Percentiles rank a stretch among this genome's conserved stretches.
phyloP scores from a whole-genome alignment of 2,797 vertebrate genomes.

The Lithobates pipiens region DNA sequence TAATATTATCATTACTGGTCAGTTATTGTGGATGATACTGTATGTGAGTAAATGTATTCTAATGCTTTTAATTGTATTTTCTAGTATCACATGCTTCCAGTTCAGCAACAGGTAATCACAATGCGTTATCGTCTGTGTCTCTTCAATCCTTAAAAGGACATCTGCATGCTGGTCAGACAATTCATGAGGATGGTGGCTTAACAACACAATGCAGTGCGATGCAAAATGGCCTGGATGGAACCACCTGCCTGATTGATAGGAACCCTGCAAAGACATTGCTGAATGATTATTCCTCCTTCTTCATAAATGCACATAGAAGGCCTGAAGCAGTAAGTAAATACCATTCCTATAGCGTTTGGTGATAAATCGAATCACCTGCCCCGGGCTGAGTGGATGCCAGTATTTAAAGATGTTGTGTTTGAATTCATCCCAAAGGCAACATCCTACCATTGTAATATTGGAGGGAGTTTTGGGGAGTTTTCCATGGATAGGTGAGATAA shows the following conservation, averaged over 20 bases:
- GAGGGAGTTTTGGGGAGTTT: no score
- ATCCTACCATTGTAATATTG: no score
- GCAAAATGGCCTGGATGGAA: slow-evolving; percentile 54
- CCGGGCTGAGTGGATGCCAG: no score
- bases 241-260: slow-evolving; percentile 59
- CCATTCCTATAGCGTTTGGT: not conserved
- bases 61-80: not conserved
- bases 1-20: no score
- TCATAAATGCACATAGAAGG: slow-evolving; percentile 73
- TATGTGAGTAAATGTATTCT: not conserved
- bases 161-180: slow-evolving; percentile 20
- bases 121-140: slow-evolving; percentile 61
- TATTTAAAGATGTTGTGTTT: no score
- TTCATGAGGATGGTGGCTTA: slow-evolving; percentile 59
- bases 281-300: slow-evolving; percentile 72
- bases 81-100: slow-evolving; percentile 54
- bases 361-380: not conserved
- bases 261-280: slow-evolving; percentile 67
- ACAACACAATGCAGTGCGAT: slow-evolving; percentile 64
- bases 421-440: no score
- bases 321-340: slow-evolving; percentile 71
- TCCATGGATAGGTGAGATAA: no score
- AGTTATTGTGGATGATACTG: not conserved
- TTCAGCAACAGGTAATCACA: slow-evolving; percentile 41
- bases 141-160: slow-evolving; percentile 64